Evolutionary conservation across 2,888 invertebrate species (phyloP).

Genomic region (Melipona beecheii): DNA sequence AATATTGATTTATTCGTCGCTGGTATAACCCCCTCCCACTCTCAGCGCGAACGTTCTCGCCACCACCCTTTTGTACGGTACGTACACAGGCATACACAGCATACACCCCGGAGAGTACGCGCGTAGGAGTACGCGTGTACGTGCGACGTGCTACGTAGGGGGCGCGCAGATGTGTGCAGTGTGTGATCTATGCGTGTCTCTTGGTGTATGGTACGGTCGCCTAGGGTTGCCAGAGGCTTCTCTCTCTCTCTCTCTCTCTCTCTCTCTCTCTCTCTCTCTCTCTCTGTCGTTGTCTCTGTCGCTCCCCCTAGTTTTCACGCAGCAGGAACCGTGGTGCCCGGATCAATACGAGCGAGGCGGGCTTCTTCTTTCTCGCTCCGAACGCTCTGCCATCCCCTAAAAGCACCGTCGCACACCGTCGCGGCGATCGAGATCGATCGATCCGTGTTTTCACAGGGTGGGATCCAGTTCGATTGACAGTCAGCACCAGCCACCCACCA

Average conservation of each 20-base stretch:
- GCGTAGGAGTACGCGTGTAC: constrained; percentile 5
- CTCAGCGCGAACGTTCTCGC: constrained; percentile 44
- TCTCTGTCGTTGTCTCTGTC: constrained; percentile 16
- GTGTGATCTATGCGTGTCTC: background rate
- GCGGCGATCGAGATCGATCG: constrained; percentile 58
- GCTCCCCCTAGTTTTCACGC: constrained; percentile 43
- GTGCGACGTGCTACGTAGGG: background rate
- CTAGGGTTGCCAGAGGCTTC: constrained; percentile 57
- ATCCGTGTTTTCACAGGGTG: background rate
- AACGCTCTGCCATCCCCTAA: constrained; percentile 26
- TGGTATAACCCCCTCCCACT: constrained; percentile 65
- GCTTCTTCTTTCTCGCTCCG: constrained; percentile 61
- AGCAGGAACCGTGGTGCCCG: constrained; percentile 51
- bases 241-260: constrained; percentile 3
- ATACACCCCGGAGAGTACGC: background rate
- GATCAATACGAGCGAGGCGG: constrained; percentile 70
- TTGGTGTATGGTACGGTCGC: constrained; percentile 4
- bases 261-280: background rate
- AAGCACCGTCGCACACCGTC: constrained; percentile 5
- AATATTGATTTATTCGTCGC: constrained; percentile 79
- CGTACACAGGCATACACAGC: too few relatives aligned
- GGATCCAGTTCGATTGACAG: constrained; percentile 36
- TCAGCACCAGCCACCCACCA: too few relatives aligned
- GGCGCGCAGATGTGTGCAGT: background rate
- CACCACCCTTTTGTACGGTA: constrained; percentile 43